Conservation (phyloP, 2,113 vertebrate species). For the Rallus limicola region DNA sequence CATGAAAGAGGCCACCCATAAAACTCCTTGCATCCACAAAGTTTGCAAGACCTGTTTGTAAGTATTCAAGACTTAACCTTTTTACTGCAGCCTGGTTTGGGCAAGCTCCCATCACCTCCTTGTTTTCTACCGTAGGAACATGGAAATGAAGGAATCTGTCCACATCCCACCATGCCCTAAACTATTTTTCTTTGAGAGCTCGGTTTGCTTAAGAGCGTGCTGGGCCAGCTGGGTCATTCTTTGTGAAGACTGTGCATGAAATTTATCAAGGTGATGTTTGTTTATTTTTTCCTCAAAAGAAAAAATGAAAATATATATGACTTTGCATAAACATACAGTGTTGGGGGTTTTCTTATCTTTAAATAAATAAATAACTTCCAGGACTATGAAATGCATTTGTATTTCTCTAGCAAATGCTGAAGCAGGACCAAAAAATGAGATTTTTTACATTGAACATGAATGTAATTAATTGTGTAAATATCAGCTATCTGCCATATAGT, state of each 20-base stretch:
- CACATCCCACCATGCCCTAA: neutral
- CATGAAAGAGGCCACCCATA: neutral
- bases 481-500: neutral
- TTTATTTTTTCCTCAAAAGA: too few relatives aligned
- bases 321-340: neutral
- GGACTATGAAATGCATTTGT: neutral
- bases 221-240: neutral
- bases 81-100: neutral
- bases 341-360: neutral
- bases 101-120: neutral
- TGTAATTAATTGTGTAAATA: neutral
- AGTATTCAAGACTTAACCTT: accelerated
- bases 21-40: neutral
- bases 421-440: neutral
- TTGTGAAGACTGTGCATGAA: neutral
- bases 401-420: neutral
- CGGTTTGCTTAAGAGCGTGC: neutral
- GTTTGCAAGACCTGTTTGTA: neutral
- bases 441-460: neutral
- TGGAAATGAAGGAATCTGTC: neutral
- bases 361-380: neutral
- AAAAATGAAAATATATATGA: neutral
- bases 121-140: neutral
- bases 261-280: neutral
- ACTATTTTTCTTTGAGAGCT: neutral